A percentile compares a stretch with the other conserved stretches of the same genome.
phyloP scores from a whole-genome alignment of 2,888 invertebrate genomes.

The Criorhina ranunculi region DNA sequence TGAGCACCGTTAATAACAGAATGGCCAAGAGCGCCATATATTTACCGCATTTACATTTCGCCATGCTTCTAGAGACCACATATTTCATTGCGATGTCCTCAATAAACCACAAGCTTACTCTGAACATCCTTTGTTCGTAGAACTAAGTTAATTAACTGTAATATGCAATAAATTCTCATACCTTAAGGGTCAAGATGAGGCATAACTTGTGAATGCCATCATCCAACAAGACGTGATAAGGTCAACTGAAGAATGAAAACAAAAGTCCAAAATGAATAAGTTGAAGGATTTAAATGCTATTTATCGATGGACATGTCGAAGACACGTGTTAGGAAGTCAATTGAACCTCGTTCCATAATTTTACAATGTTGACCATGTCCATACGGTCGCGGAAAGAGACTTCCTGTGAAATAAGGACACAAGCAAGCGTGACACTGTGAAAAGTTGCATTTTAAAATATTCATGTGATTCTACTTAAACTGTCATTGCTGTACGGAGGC shows the following conservation, averaged over 20 bases:
- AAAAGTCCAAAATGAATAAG: too few species aligned
- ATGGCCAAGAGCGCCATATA: not conserved
- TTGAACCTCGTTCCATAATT: too few species aligned
- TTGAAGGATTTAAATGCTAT: too few species aligned
- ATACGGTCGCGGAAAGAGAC: not conserved
- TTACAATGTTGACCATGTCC: not conserved
- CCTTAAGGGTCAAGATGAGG: too few species aligned
- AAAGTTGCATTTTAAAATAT: constrained; percentile 4
- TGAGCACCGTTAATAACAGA: not conserved
- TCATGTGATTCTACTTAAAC: constrained; percentile 4
- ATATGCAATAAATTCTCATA: constrained; percentile 21
- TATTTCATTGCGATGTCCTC: not conserved
- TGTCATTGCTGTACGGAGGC: not conserved
- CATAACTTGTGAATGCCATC: too few species aligned
- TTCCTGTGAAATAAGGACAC: not conserved
- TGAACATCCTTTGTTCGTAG: constrained; percentile 5
- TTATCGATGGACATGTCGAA: too few species aligned
- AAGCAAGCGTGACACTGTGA: not conserved
- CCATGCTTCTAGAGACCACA: not conserved
- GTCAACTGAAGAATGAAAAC: too few species aligned
- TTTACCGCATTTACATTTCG: not conserved
- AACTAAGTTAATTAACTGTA: constrained; percentile 5
- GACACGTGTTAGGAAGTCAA: too few species aligned
- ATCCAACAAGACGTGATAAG: too few species aligned
- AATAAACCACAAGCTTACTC: not conserved